Evolutionary conservation across 2,113 vertebrate genomes (phyloP).

Genomic region (Onychostruthus taczanowskii): DNA sequence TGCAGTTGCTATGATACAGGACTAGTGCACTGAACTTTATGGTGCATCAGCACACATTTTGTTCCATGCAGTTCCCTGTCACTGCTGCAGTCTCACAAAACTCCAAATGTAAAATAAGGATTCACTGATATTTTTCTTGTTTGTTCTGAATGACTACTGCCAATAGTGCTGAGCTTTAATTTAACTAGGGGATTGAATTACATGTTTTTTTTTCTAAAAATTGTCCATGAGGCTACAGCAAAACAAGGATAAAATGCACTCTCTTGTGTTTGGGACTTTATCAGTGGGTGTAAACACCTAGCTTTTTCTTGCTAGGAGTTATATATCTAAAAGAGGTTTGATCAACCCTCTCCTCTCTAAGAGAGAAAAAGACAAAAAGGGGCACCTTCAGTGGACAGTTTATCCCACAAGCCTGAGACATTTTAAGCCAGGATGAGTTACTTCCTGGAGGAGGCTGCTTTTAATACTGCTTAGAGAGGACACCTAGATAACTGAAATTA

Average conservation of each 20-base stretch:
- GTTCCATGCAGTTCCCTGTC: not conserved
- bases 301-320: not conserved
- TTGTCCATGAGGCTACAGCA: not conserved
- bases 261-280: not conserved
- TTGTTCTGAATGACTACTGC: not conserved
- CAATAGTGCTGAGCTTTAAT: not conserved
- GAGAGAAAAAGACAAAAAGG: not conserved
- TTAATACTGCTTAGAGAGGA: not conserved
- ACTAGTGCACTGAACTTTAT: not conserved
- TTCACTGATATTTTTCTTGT: not conserved
- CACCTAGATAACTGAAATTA: not conserved
- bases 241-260: not conserved
- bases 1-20: conserved; percentile 29
- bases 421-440: not conserved
- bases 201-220: not conserved
- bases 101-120: not conserved
- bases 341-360: not conserved
- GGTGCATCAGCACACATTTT: not conserved
- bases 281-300: not conserved
- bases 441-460: not conserved
- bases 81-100: not conserved
- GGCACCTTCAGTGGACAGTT: not conserved
- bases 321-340: not conserved
- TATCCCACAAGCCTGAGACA: not conserved
- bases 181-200: not conserved